Base-by-base conservation (phyloP, 2,888 invertebrate genomes). In the Quadriops clusia region DNA sequence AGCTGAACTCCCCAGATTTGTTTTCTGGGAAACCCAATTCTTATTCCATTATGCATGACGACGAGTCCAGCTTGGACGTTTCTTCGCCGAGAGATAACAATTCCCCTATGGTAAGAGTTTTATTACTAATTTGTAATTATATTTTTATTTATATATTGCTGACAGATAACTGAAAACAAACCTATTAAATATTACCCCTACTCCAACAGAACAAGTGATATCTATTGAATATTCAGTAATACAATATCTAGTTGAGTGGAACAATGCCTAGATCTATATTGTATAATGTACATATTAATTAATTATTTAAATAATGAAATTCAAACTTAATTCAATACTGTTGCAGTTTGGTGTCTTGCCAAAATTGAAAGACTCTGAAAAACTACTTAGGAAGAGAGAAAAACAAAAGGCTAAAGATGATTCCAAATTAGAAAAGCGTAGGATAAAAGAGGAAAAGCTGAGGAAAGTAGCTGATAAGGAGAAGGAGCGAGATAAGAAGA, bases 341-440 rank as follows among this genome's bases (percentile, higher is more conserved):
- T 47, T 45, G 25, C 43, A 65, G 64, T 69, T 67, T 51, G 66
- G 67, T 28, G 61, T 65, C 17, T 50, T 67, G 38, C 61, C 66
- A 13, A 71, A 70, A 51, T 59, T 61, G 33, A 72, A 69, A 43
- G 72, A 72, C 38, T 61, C 60, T 28, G 77, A 77, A 37, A 76
- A 74, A 46, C 56, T 74, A 21, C 59, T 70, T 18, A 62, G 72
- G 37, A 75, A 74, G 52, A 63, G 69, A 47, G 75, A 77, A 46
- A 77, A 77, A 46, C 70, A 76, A 46, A 77, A 76, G 50, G 69
- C 69, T 23, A 78, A 79, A 51, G 78, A 79, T 44, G 76, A 77
- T 43, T 77, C 77, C 34, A 80, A 79, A 44, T 39, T 59, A 31
- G 77, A 79, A 46, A 80, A 79, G 50, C 46, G 77, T 17, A 63